Conservation (phyloP, 1,140 invertebrate species). For the Drosophila tani region DNA sequence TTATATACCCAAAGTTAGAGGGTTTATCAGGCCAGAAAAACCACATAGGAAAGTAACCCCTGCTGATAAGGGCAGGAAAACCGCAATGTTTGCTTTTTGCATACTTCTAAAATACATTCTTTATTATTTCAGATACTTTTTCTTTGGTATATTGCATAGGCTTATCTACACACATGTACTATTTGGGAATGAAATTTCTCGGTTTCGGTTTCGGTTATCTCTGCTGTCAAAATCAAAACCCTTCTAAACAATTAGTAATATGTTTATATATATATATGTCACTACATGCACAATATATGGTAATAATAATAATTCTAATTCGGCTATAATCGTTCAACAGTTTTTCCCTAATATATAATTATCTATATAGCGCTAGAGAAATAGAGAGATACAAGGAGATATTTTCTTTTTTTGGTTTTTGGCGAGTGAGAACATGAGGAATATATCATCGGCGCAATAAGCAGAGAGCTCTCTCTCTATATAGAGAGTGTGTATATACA, state of each 20-base stretch:
- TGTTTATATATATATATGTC: constrained; percentile 17
- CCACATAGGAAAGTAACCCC: constrained; percentile 25
- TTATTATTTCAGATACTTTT: constrained; percentile 60
- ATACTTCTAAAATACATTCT: constrained; percentile 80
- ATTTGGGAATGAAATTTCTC: constrained; percentile 68
- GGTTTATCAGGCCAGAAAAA: constrained; percentile 12
- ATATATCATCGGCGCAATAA: constrained; percentile 23
- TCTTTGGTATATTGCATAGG: constrained; percentile 45
- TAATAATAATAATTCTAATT: constrained; percentile 42
- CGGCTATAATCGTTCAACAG: constrained; percentile 32
- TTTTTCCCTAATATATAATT: constrained; percentile 30
- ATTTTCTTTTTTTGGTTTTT: constrained; percentile 5
- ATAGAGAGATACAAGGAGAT: constrained; percentile 27
- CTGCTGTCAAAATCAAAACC: constrained; percentile 41
- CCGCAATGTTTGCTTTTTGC: constrained; percentile 42
- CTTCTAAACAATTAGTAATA: constrained; percentile 46
- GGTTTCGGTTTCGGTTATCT: constrained; percentile 54
- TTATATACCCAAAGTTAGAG: constrained; percentile 17
- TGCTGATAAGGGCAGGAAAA: constrained; percentile 36
- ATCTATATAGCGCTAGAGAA: constrained; percentile 22
- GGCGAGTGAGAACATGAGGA: constrained; percentile 39
- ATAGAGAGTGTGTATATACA: constrained; percentile 55
- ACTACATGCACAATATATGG: constrained; percentile 61
- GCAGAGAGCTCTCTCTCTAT: constrained; percentile 17
- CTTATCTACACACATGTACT: constrained; percentile 53